phyloP scores from a whole-genome alignment of 2,113 vertebrate species.

The Tonatia bakeri region DNA sequence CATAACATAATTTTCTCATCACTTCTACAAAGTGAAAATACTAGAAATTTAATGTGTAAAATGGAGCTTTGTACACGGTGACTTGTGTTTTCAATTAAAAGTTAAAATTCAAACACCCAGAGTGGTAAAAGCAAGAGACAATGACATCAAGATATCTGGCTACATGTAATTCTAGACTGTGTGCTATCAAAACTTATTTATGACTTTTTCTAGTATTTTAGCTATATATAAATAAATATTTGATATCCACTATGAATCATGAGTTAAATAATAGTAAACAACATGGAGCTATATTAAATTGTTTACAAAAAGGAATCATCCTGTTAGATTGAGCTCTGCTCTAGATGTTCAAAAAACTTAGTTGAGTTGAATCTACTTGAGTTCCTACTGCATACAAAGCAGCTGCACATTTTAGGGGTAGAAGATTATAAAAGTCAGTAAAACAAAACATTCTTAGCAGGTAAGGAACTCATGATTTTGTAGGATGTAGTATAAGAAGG shows the following conservation, averaged over 20 bases:
- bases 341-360: background rate
- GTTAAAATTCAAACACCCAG: background rate
- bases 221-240: background rate
- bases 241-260: background rate
- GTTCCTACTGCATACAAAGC: background rate
- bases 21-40: conserved; percentile 46
- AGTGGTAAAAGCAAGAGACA: background rate
- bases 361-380: background rate
- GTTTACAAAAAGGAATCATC: background rate
- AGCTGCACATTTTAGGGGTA: background rate
- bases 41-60: conserved; percentile 43
- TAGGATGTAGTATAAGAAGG: background rate
- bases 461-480: background rate
- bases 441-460: background rate
- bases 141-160: background rate
- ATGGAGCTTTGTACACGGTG: conserved; percentile 21
- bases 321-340: background rate
- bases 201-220: background rate
- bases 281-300: background rate
- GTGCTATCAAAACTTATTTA: background rate
- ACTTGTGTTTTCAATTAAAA: background rate
- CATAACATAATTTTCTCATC: conserved; percentile 23
- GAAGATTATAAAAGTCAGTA: background rate
- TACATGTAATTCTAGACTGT: background rate
- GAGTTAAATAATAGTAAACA: background rate